Evolutionary conservation across 2,888 invertebrate species (phyloP), one percentile per base, ranked within the genome.

Genomic region (Quadriops clusia): DNA sequence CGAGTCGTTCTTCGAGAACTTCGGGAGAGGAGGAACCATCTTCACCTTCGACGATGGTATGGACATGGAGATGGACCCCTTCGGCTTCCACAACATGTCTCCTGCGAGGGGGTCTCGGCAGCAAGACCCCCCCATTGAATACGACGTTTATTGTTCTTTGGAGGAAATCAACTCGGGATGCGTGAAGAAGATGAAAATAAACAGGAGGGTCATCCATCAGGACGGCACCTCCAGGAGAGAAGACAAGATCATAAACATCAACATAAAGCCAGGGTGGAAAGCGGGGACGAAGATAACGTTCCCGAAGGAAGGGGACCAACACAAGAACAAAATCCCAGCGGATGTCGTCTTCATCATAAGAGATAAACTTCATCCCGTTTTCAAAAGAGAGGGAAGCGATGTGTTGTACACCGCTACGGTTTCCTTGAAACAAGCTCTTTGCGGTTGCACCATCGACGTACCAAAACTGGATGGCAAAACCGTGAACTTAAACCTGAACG

Each of bases 171-270:
- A 80, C 21, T 40, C 36, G 1, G 97, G 95, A 7, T 89, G 89
- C 52, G 80, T 82, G 0, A 97, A 95, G 62, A 94, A 91, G 56
- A 93, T 97, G 86, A 95, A 93, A 61, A 97, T 97, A 38, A 91
- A 89, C 0, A 74, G 90, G 26, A 75, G 89, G 50, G 81, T 86
- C 1, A 62, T 81, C 17, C 75, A 76, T 38, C 66, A 78, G 0
- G 89, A 91, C 52, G 87, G 89, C 3, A 70, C 74, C 0, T 67
- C 76, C 0, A 74, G 73, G 43, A 80, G 78, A 44, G 93, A 94
- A 56, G 93, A 94, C 50, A 95, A 94, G 63, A 81, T 93, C 14
- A 60, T 89, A 14, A 85, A 84, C 7, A 85, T 94, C 38, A 82
- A 85, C 34, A 82, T 95, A 0, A 93, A 91, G 56, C 90, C 91